Evolutionary conservation across 1,140 invertebrate species (phyloP).

Genomic region (Sminthurides bifidus): DNA sequence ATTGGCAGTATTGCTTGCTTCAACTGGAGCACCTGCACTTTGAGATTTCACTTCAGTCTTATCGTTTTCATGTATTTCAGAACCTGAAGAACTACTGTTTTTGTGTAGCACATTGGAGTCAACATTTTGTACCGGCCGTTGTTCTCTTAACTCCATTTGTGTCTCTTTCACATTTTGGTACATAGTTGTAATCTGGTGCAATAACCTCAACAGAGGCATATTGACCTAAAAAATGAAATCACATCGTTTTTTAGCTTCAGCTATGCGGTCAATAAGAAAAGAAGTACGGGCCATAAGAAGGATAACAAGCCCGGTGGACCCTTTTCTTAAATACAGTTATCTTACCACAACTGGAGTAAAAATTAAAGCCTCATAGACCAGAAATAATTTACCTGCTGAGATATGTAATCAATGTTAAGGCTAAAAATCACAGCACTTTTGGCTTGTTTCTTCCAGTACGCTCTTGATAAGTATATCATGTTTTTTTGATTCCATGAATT

Average conservation of each 20-base stretch:
- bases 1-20: neutral
- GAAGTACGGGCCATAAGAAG: neutral
- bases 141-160: slow-evolving; percentile 61
- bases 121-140: slow-evolving; percentile 52
- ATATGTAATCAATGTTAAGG: slow-evolving; percentile 71
- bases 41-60: neutral
- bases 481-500: slow-evolving; percentile 67
- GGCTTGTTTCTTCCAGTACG: slow-evolving; percentile 77
- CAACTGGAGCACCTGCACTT: neutral
- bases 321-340: too few relatives aligned
- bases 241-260: slow-evolving; percentile 3
- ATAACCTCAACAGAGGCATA: slow-evolving; percentile 80
- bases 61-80: slow-evolving; percentile 14
- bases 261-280: neutral
- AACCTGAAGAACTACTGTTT: slow-evolving; percentile 24
- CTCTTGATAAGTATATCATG: slow-evolving; percentile 68
- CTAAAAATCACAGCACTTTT: slow-evolving; percentile 78
- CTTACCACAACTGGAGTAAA: too few relatives aligned
- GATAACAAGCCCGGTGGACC: too few relatives aligned
- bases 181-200: slow-evolving; percentile 95
- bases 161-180: slow-evolving; percentile 94
- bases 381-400: slow-evolving; percentile 54
- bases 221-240: slow-evolving; percentile 50
- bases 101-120: slow-evolving; percentile 32
- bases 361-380: too few relatives aligned